phyloP scores from a whole-genome alignment of 2,888 invertebrate species.

The Mantis religiosa region DNA sequence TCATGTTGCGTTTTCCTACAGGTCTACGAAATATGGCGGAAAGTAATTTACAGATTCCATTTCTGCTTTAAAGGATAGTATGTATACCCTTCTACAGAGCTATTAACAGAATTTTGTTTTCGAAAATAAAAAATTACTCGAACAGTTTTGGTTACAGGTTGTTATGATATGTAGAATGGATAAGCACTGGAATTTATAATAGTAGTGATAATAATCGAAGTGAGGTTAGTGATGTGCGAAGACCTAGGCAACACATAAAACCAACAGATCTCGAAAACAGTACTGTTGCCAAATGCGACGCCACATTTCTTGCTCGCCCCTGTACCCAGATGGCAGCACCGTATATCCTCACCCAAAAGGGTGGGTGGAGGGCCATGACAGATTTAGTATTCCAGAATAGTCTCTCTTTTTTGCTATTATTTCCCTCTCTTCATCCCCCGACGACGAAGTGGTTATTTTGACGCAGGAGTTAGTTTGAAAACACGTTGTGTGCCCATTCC shows the following conservation, averaged over 20 bases:
- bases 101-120: too few relatives aligned
- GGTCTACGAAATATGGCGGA: too few relatives aligned
- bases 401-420: neutral
- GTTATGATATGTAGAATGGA: too few relatives aligned
- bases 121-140: too few relatives aligned
- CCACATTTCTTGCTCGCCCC: neutral
- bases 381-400: neutral
- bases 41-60: too few relatives aligned
- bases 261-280: neutral
- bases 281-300: neutral
- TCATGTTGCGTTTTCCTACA: too few relatives aligned
- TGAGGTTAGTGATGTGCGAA: neutral
- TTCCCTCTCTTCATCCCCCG: neutral
- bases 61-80: too few relatives aligned
- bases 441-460: neutral
- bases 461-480: neutral
- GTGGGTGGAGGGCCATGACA: neutral
- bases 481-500: neutral
- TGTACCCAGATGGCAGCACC: neutral
- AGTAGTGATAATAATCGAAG: neutral
- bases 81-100: fast-evolving
- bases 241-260: neutral
- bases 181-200: neutral
- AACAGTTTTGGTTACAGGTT: too few relatives aligned
- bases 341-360: neutral